Evolutionary conservation across 2,113 vertebrate genomes (phyloP).

Genomic region (Macrotis lagotis): DNA sequence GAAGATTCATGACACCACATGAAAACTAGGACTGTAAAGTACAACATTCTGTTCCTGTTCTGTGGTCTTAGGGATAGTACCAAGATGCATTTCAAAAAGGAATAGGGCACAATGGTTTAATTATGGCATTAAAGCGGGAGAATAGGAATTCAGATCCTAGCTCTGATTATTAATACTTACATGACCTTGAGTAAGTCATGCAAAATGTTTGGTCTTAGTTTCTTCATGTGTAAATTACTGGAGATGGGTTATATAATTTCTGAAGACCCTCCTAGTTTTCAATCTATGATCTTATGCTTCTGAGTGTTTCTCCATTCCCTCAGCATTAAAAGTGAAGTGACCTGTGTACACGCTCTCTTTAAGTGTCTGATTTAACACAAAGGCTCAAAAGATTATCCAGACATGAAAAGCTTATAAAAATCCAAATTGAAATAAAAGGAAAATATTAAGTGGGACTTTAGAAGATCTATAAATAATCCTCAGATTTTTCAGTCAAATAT

Average conservation of each 20-base stretch:
- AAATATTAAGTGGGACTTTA: neutral
- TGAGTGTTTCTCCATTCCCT: neutral
- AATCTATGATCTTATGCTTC: neutral
- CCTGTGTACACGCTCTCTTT: neutral
- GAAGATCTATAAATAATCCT: neutral
- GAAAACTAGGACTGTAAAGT: neutral
- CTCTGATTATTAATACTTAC: neutral
- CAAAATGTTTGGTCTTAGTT: neutral
- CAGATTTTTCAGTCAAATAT: neutral
- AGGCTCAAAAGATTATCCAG: constrained; percentile 7
- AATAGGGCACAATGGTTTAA: neutral
- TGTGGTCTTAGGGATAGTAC: neutral
- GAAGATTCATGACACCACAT: neutral
- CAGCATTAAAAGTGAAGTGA: neutral
- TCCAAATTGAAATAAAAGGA: neutral
- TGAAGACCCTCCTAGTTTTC: neutral
- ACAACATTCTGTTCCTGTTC: neutral
- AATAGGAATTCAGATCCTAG: neutral
- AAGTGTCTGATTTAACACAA: constrained; percentile 13
- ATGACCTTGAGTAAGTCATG: neutral
- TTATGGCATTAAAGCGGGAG: neutral
- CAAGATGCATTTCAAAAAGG: neutral
- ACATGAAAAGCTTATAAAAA: constrained; percentile 17
- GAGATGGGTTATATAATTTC: neutral
- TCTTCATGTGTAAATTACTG: neutral